Conservation (phyloP, 2,888 invertebrate species). For the Ametastegia equiseti region DNA sequence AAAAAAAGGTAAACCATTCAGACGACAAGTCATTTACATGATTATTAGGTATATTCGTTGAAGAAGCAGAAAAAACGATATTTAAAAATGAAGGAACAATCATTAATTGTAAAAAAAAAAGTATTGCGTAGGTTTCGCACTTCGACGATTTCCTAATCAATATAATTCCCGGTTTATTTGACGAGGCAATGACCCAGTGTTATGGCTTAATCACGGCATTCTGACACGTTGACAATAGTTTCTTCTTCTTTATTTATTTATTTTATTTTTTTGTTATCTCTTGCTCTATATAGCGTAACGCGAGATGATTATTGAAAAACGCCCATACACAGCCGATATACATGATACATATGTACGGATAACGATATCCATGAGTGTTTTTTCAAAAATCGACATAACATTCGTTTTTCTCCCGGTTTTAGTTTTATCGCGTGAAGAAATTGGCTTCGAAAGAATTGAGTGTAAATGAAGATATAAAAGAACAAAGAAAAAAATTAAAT, state of each 20-base stretch:
- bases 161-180: constrained; percentile 12
- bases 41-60: background rate
- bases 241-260: constrained; percentile 36
- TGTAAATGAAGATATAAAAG: background rate
- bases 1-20: background rate
- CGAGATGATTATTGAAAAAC: constrained; percentile 45
- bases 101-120: constrained; percentile 13
- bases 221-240: constrained; percentile 6
- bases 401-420: background rate
- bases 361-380: background rate
- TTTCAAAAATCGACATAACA: background rate
- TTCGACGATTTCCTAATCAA: constrained; percentile 9
- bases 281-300: constrained; percentile 37
- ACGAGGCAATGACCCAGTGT: constrained; percentile 39
- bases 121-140: background rate
- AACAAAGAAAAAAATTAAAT: constrained; percentile 12
- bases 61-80: background rate
- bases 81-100: background rate
- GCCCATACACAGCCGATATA: constrained; percentile 37
- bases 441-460: background rate
- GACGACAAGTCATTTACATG: constrained; percentile 4
- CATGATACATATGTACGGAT: background rate
- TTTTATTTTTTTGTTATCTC: constrained; percentile 19
- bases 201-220: constrained; percentile 10
- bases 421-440: background rate